Evolutionary conservation across 2,888 invertebrate species (phyloP).

Genomic region (Sicus ferrugineus): DNA sequence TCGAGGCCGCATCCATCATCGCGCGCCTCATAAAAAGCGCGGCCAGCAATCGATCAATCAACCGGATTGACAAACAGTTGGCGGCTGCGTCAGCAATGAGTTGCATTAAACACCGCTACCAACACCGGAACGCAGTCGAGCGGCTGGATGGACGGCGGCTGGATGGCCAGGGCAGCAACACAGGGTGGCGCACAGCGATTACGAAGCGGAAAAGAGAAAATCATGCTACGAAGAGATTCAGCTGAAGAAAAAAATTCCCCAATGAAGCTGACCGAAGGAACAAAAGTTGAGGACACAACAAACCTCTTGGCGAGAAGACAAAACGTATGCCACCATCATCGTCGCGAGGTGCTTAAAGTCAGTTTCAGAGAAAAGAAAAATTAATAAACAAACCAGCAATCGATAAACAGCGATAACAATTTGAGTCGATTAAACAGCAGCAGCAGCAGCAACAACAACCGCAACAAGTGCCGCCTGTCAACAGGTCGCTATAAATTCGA

Average conservation of each 20-base stretch:
- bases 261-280: too few relatives aligned
- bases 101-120: conserved; percentile 15
- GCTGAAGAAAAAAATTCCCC: background rate
- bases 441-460: background rate
- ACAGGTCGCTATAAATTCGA: conserved; percentile 1
- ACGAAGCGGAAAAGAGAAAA: background rate
- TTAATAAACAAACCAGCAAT: conserved; percentile 21
- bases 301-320: too few relatives aligned
- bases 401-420: conserved; percentile 28
- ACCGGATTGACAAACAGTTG: conserved; percentile 40
- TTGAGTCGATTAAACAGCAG: conserved; percentile 22
- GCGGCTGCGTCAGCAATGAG: conserved; percentile 32
- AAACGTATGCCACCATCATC: too few relatives aligned
- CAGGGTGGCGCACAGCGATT: conserved; percentile 27
- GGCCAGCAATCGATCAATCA: conserved; percentile 46
- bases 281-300: too few relatives aligned
- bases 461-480: conserved; percentile 5
- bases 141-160: background rate
- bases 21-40: conserved; percentile 40
- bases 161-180: background rate
- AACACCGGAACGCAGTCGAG: conserved; percentile 12
- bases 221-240: background rate
- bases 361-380: conserved; percentile 11
- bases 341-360: conserved; percentile 11
- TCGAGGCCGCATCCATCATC: conserved; percentile 17